Percentiles rank a stretch among this genome's conserved stretches.
Conservation (phyloP, 2,888 invertebrate species). For the Cerceris ruficornis region DNA sequence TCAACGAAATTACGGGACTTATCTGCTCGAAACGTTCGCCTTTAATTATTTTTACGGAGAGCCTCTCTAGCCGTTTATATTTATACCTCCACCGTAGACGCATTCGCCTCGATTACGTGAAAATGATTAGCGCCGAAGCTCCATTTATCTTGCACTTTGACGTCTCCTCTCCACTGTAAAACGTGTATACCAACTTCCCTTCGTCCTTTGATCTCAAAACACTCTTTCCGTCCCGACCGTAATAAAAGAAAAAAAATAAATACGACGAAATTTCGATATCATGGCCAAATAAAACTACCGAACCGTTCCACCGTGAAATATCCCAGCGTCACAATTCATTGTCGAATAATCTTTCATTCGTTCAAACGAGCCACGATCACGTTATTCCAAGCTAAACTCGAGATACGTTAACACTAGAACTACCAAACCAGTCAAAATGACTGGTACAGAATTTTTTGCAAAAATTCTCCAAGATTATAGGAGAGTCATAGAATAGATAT, state of each 20-base stretch:
- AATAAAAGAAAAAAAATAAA: conserved; percentile 27
- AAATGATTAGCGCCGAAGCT: conserved; percentile 47
- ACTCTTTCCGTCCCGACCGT: conserved; percentile 13
- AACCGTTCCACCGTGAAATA: conserved; percentile 15
- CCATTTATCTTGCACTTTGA: conserved; percentile 25
- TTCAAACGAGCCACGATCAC: no score
- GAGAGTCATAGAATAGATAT: no score
- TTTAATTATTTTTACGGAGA: background rate
- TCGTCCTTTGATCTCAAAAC: conserved; percentile 39
- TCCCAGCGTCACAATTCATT: conserved; percentile 23
- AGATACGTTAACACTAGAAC: no score
- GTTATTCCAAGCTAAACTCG: no score
- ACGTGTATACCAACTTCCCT: background rate
- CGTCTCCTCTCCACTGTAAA: background rate
- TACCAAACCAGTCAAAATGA: no score
- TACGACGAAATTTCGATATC: conserved; percentile 34
- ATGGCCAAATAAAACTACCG: conserved; percentile 43
- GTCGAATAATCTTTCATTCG: background rate
- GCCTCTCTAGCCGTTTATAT: background rate
- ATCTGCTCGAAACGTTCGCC: background rate
- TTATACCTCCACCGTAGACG: background rate
- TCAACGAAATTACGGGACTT: background rate
- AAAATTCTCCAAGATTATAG: no score
- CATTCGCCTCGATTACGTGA: background rate
- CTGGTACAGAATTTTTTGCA: no score